These are phyloP conservation scores for Urocolius indicus DNA, from an alignment of 2,113 vertebrate species.

Conservation along the genomic window DNA sequence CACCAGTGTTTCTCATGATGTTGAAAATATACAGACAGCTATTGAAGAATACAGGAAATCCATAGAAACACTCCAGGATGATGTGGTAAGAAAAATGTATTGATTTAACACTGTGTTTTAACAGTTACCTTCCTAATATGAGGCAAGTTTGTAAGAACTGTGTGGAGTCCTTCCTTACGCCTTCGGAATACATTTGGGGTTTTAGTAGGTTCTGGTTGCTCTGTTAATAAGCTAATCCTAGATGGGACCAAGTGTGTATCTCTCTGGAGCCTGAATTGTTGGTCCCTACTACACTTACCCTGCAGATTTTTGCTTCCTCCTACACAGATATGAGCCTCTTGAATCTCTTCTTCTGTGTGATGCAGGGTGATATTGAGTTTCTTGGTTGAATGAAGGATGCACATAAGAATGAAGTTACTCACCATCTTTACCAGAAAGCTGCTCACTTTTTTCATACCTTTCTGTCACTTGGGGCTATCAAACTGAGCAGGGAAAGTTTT, in stretches of 20 bases:
- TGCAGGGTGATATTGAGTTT: neutral
- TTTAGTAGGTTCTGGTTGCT: neutral
- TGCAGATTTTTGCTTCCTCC: neutral
- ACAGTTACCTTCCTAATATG: neutral
- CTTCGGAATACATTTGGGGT: neutral
- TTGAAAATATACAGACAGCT: constrained; percentile 87
- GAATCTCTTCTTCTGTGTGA: neutral
- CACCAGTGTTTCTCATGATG: constrained; percentile 93
- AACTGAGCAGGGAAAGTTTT: neutral
- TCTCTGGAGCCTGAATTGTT: neutral
- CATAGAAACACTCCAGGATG: constrained; percentile 77
- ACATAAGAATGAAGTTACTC: neutral
- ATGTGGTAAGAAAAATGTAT: constrained; percentile 80
- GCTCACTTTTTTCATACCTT: neutral
- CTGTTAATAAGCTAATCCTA: neutral
- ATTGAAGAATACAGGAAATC: constrained; percentile 87
- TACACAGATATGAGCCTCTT: neutral
- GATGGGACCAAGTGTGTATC: neutral
- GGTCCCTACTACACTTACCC: neutral
- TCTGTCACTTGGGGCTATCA: neutral
- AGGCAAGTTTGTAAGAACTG: neutral
- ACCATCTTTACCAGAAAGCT: neutral
- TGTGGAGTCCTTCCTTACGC: neutral
- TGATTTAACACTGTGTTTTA: neutral
- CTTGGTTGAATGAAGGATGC: neutral